Evolutionary conservation across 2,113 vertebrate species (phyloP).

Genomic region (Oryzias melastigma): DNA sequence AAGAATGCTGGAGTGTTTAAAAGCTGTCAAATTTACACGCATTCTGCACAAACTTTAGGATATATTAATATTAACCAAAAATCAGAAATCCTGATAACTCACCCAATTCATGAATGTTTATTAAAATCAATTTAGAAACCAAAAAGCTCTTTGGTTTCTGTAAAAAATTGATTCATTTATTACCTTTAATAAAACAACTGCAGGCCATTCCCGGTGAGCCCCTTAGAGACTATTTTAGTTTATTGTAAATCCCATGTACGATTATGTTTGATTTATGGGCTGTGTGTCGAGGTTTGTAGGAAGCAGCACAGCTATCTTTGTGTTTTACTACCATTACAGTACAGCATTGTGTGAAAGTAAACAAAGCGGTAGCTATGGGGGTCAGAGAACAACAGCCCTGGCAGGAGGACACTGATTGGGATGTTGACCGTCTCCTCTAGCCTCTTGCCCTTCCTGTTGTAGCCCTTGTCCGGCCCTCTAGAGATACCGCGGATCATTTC

Average conservation of each 20-base stretch:
- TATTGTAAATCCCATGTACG: constrained; percentile 33
- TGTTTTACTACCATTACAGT: constrained; percentile 34
- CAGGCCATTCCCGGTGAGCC: constrained; percentile 32
- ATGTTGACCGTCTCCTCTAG: constrained; percentile 49
- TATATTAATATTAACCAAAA: constrained; percentile 42
- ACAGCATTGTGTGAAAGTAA: constrained; percentile 61
- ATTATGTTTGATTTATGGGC: constrained; percentile 46
- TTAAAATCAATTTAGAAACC: neutral
- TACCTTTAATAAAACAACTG: constrained; percentile 15
- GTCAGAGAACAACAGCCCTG: constrained; percentile 49
- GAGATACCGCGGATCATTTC: constrained; percentile 62
- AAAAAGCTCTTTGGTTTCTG: neutral
- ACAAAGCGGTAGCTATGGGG: constrained; percentile 42
- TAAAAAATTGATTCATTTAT: constrained; percentile 18
- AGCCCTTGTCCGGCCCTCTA: constrained; percentile 49
- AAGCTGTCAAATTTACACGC: constrained; percentile 63
- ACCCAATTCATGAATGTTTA: neutral
- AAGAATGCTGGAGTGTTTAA: constrained; percentile 43
- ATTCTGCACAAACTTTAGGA: constrained; percentile 45
- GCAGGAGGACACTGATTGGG: constrained; percentile 64
- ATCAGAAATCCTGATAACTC: too few species aligned
- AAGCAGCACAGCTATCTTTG: constrained; percentile 37
- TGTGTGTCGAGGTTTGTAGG: constrained; percentile 27
- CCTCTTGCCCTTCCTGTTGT: constrained; percentile 74
- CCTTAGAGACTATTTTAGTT: constrained; percentile 41